These are phyloP conservation scores for Larimichthys crocea DNA, from an alignment of 2,113 vertebrate genomes.

Conservation along the genomic window DNA sequence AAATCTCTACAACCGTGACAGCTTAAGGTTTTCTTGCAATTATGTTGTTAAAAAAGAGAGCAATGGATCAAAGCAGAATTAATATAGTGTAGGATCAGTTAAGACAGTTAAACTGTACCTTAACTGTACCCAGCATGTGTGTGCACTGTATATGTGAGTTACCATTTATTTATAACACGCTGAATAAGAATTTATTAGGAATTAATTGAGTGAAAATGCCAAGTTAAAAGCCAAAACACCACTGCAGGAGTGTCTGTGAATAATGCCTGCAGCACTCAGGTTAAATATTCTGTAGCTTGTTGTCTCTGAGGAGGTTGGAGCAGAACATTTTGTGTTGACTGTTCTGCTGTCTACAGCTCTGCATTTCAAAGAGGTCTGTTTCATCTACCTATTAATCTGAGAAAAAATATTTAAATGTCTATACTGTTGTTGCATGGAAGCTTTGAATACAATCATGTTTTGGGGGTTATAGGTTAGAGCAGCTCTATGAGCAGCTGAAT, in stretches of 20 bases:
- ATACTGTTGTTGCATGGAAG: background rate
- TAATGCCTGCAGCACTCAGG: conserved; percentile 40
- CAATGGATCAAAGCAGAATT: conserved; percentile 13
- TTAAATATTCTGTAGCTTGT: conserved; percentile 47
- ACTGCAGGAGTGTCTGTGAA: conserved; percentile 37
- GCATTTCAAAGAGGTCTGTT: conserved; percentile 31
- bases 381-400: conserved; percentile 15
- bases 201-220: background rate
- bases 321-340: conserved; percentile 41
- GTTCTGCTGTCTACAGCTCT: conserved; percentile 24
- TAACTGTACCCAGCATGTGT: background rate
- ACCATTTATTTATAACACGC: conserved; percentile 8
- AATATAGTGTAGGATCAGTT: background rate
- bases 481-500: no score
- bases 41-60: conserved; percentile 3
- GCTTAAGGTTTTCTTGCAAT: conserved; percentile 15
- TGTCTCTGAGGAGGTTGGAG: conserved; percentile 22
- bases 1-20: conserved; percentile 25
- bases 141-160: background rate
- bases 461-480: no score
- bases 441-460: background rate
- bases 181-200: conserved; percentile 1
- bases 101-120: background rate
- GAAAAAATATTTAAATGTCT: background rate
- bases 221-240: conserved; percentile 27